Evolutionary conservation across 2,797 vertebrate genomes (phyloP), one percentile per base, ranked within the genome.

Genomic region (Xiphophorus birchmanni): DNA sequence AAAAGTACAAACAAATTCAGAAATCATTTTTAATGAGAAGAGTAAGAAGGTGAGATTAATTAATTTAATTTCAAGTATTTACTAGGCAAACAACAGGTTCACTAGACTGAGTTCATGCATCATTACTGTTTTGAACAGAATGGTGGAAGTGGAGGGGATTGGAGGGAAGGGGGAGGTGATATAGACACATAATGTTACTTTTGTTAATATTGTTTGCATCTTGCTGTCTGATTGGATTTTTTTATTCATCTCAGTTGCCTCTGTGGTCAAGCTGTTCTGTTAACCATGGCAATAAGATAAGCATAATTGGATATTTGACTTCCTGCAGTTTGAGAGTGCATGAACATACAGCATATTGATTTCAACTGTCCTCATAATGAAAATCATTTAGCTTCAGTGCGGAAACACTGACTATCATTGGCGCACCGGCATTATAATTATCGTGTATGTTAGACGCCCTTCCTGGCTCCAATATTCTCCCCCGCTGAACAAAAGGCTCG

Each of bases 331-430:
- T 80, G 86, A 6, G 77, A 86, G 84, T 74, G 78, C 85, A 84
- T 84, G 85, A 87, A 89, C 86, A 86, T 81, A 91, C 88, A 91
- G 88, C 89, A 88, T 89, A 92, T 93, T 87, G 91, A 93, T 93
- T 93, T 90, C 77, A 85, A 63, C 82, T 86, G 91, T 91, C 90
- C 86, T 88, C 80, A 72, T 89, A 90, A 91, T 93, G 90, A 91
- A 92, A 91, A 90, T 92, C 84, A 90, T 92, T 93, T 89, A 88
- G 85, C 82, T 80, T 84, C 82, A 84, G 88, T 89, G 86, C 76
- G 85, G 83, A 35, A 74, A 37, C 80, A 75, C 76, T 29, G 80
- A 45, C 84, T 87, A 76, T 83, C 73, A 85, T 85, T 86, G 80
- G 81, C 81, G 87, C 78, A 79, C 47, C 40, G 52, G 79, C 15